phyloP scores from a whole-genome alignment of 2,113 vertebrate genomes.

The Anolis carolinensis region DNA sequence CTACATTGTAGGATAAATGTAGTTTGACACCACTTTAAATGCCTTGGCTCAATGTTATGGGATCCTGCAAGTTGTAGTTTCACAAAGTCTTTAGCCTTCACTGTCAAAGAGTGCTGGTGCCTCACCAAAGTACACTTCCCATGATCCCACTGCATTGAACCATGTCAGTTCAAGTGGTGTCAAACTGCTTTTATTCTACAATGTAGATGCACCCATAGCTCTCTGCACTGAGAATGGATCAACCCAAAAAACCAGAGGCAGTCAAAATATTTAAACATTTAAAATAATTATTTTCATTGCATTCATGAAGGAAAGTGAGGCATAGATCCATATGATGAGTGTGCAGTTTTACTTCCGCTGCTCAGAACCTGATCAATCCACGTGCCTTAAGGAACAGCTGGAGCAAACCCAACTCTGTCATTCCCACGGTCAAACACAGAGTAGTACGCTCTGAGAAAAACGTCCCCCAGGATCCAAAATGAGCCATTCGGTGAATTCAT shows the following conservation, averaged over 20 bases:
- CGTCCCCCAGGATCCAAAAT: constrained; percentile 79
- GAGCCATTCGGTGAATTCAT: constrained; percentile 69
- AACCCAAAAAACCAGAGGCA: neutral
- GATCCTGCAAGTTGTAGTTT: too few relatives aligned
- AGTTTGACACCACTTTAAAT: too few relatives aligned
- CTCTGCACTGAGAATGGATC: accelerated
- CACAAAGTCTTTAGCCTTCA: too few relatives aligned
- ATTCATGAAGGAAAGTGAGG: neutral
- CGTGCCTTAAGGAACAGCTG: constrained; percentile 39
- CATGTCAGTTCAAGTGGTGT: too few relatives aligned
- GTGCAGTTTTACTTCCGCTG: neutral
- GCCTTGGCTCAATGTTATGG: too few relatives aligned
- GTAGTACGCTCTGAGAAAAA: constrained; percentile 80
- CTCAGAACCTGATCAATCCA: neutral
- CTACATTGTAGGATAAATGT: too few relatives aligned
- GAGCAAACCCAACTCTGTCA: constrained; percentile 78
- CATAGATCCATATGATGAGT: neutral
- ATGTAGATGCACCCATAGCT: too few relatives aligned
- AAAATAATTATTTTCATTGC: too few relatives aligned
- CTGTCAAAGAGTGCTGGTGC: too few relatives aligned
- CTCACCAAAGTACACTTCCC: too few relatives aligned
- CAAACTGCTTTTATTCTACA: too few relatives aligned
- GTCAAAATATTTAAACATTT: neutral
- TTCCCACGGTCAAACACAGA: constrained; percentile 79
- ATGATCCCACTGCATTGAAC: too few relatives aligned